Percentiles rank a stretch among this genome's conserved stretches.
Conservation (phyloP, 2,888 invertebrate species). For the Labia minor region DNA sequence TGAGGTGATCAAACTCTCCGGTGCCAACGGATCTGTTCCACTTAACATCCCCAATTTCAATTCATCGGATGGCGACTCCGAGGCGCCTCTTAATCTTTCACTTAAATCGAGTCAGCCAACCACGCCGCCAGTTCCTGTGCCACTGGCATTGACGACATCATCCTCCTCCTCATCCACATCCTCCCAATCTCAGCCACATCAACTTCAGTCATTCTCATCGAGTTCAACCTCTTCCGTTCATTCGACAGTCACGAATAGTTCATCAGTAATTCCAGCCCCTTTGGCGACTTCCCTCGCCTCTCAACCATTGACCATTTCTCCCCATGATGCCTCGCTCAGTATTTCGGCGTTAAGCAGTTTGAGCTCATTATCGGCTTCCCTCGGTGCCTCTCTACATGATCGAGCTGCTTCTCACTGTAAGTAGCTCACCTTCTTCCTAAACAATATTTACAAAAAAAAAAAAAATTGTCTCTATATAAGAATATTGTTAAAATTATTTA, state of each 20-base stretch:
- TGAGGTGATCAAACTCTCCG: slow-evolving; percentile 61
- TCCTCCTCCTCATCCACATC: slow-evolving; percentile 26
- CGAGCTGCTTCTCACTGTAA: background rate
- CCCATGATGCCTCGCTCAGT: slow-evolving; percentile 14
- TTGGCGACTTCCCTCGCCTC: background rate
- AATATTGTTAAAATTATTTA: too few relatives aligned
- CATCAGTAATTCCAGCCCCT: slow-evolving; percentile 14
- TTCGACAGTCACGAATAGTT: slow-evolving; percentile 14
- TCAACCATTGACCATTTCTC: background rate
- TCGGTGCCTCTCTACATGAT: slow-evolving; percentile 9
- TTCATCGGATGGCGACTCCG: slow-evolving; percentile 43
- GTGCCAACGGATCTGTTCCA: slow-evolving; percentile 22
- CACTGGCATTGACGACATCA: slow-evolving; percentile 20
- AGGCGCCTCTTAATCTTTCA: slow-evolving; percentile 72
- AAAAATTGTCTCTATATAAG: too few relatives aligned
- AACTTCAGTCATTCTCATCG: slow-evolving; percentile 1
- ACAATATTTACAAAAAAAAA: too few relatives aligned
- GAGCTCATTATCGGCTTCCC: background rate
- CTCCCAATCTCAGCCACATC: background rate
- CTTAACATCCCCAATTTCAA: slow-evolving; percentile 25
- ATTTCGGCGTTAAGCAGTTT: slow-evolving; percentile 1
- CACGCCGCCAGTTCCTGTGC: slow-evolving; percentile 7
- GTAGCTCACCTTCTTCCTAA: background rate
- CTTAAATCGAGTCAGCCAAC: slow-evolving; percentile 42
- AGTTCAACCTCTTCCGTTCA: background rate